phyloP scores from a whole-genome alignment of 2,113 vertebrate species.

The Willisornis vidua region DNA sequence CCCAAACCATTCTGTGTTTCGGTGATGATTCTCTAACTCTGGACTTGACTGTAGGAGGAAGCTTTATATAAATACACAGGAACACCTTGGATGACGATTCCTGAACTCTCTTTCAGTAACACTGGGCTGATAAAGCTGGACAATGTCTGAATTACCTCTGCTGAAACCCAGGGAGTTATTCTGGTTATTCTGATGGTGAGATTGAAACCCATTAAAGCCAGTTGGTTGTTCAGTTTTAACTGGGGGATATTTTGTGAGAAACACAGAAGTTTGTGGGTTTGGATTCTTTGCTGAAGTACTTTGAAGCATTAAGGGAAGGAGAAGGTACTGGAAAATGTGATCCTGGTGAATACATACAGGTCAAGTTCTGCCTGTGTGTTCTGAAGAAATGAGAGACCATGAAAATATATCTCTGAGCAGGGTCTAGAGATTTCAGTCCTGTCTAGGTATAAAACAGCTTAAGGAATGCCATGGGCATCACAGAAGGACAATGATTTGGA shows the following conservation, averaged over 20 bases:
- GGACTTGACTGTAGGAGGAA: background rate
- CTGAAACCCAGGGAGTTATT: background rate
- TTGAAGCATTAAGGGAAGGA: background rate
- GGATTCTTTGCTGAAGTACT: background rate
- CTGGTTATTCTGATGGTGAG: background rate
- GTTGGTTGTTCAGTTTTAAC: background rate
- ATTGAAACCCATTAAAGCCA: background rate
- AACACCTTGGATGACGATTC: background rate
- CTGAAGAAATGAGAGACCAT: background rate
- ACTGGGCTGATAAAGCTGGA: background rate
- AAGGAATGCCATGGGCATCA: background rate
- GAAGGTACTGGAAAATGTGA: background rate
- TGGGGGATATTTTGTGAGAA: background rate
- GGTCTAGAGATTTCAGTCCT: background rate
- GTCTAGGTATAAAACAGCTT: background rate
- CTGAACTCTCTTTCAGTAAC: accelerated
- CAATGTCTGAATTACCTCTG: background rate
- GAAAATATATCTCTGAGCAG: background rate
- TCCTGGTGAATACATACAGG: background rate
- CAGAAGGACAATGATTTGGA: background rate
- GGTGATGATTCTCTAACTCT: background rate
- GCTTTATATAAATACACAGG: background rate
- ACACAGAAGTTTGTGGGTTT: background rate
- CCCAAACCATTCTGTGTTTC: background rate
- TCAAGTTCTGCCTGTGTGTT: background rate